Percentiles rank a stretch among this genome's conserved stretches.
Conservation (phyloP, 2,113 vertebrate genomes). For the Atlantisia rogersi region DNA sequence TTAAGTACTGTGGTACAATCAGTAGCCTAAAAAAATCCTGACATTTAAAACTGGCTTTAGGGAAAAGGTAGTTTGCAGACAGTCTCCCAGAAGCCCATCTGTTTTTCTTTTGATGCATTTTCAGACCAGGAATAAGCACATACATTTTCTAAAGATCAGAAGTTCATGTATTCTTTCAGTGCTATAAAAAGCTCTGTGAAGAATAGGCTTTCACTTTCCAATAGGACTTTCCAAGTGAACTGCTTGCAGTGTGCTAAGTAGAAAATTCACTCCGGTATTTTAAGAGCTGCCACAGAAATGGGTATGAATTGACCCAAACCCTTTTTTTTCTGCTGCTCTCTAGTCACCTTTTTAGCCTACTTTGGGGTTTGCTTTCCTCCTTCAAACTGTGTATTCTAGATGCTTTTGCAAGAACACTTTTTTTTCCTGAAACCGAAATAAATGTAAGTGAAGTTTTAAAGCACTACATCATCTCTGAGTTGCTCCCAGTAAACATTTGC, state of each 20-base stretch:
- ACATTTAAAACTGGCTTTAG: not conserved
- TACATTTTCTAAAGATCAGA: conserved; percentile 4
- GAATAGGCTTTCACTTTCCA: conserved; percentile 2
- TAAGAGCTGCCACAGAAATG: not conserved
- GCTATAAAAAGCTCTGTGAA: not conserved
- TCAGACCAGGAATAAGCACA: not conserved
- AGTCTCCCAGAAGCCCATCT: not conserved
- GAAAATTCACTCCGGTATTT: not conserved
- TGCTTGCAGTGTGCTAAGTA: not conserved
- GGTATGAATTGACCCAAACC: not conserved
- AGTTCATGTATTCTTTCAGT: not conserved
- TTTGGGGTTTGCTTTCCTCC: not conserved
- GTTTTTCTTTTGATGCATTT: not conserved
- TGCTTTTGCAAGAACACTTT: not conserved
- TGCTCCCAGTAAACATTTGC: not conserved
- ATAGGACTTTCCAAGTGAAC: not conserved
- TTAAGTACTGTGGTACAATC: not conserved
- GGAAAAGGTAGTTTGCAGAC: not conserved
- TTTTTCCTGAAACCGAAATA: not conserved
- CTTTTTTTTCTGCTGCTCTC: not conserved
- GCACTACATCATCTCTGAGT: not conserved
- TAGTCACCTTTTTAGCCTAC: not conserved
- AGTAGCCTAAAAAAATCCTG: not conserved
- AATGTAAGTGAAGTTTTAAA: not conserved
- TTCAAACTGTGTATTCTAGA: not conserved